Percentiles rank a stretch among this genome's conserved stretches.
These are phyloP conservation scores for Microctonus hyperodae DNA, from an alignment of 2,888 invertebrate genomes.

Conservation along the genomic window DNA sequence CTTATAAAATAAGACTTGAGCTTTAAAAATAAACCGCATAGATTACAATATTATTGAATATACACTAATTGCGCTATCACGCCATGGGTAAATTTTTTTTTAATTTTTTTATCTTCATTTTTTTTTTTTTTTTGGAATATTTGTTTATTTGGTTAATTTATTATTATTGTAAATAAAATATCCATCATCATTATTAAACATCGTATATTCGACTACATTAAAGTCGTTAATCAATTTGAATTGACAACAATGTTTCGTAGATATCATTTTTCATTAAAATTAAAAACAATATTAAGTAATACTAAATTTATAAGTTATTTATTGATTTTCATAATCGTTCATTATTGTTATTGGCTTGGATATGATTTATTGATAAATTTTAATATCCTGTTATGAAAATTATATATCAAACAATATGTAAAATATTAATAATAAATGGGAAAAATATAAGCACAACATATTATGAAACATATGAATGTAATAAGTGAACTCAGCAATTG, in stretches of 20 bases:
- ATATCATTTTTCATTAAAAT: constrained; percentile 6
- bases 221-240: not conserved
- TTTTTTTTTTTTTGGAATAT: not conserved
- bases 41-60: not conserved
- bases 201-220: not conserved
- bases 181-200: not conserved
- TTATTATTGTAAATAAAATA: constrained; percentile 13
- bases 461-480: not conserved
- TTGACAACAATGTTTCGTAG: not conserved
- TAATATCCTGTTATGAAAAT: not conserved
- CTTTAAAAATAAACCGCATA: not conserved
- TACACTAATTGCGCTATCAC: not conserved
- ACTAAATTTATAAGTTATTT: constrained; percentile 37
- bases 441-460: not conserved
- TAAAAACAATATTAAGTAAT: constrained; percentile 30
- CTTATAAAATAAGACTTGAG: not conserved
- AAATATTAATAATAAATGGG: not conserved
- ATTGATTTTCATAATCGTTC: constrained; percentile 36
- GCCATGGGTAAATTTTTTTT: too few relatives aligned
- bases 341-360: constrained; percentile 25
- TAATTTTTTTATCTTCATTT: not conserved
- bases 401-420: not conserved
- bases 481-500: not conserved
- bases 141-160: constrained; percentile 9
- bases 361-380: not conserved